These are phyloP conservation scores for Xiphorhynchus erythropygius DNA, from an alignment of 2,797 vertebrate species.

Conservation along the genomic window DNA sequence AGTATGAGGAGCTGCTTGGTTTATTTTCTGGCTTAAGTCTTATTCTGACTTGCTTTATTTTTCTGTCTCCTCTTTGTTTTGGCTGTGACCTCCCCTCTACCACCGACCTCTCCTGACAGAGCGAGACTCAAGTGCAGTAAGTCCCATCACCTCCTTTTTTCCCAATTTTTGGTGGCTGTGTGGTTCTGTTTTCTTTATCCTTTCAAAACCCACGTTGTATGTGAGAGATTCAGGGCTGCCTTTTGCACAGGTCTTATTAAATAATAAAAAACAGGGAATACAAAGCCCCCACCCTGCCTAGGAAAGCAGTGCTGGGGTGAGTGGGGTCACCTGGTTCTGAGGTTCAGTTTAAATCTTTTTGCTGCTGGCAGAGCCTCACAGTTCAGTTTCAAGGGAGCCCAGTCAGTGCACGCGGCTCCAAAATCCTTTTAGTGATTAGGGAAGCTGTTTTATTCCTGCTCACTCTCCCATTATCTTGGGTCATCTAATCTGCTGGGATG, in stretches of 20 bases:
- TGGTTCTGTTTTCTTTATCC: background rate
- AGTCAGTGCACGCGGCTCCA: background rate
- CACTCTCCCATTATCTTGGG: constrained; percentile 73
- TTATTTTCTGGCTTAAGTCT: background rate
- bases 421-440: constrained; percentile 77
- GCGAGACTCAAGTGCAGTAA: constrained; percentile 92
- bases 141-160: background rate
- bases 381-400: constrained; percentile 49
- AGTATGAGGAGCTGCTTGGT: background rate
- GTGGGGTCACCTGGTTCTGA: background rate
- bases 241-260: background rate
- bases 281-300: background rate
- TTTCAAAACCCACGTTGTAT: background rate
- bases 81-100: background rate
- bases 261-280: rapidly evolving
- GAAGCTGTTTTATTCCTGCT: constrained; percentile 74
- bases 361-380: constrained; percentile 68
- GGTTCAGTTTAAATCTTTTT: constrained; percentile 61
- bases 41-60: constrained; percentile 62
- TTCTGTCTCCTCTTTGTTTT: constrained; percentile 20
- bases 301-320: background rate
- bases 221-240: background rate
- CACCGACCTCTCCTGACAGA: constrained; percentile 78
- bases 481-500: constrained; percentile 80
- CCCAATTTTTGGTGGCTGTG: rapidly evolving